Evolutionary conservation across 1,140 invertebrate genomes (phyloP).

Genomic region (Tetramorium parvispinum): DNA sequence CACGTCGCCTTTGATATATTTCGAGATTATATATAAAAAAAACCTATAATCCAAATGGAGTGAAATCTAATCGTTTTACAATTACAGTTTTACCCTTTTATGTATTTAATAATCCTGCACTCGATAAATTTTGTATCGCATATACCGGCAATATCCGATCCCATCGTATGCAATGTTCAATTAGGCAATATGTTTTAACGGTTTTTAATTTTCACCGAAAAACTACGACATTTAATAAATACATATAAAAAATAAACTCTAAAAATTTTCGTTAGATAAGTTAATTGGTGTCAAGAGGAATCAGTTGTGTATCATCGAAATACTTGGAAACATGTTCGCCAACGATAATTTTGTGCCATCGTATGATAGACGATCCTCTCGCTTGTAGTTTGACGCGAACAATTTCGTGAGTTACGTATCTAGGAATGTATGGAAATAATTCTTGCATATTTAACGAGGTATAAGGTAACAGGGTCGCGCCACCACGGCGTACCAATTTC

Average conservation of each 20-base stretch:
- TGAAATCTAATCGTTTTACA: neutral
- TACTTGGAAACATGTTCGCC: neutral
- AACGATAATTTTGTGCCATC: neutral
- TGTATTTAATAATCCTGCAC: neutral
- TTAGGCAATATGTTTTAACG: neutral
- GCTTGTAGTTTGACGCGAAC: constrained; percentile 2
- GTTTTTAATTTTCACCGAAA: neutral
- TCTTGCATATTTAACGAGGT: constrained; percentile 75
- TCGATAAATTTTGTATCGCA: neutral
- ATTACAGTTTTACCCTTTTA: neutral
- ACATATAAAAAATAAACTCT: neutral
- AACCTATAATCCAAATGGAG: neutral
- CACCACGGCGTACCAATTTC: constrained; percentile 63
- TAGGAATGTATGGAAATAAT: constrained; percentile 69
- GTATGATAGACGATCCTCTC: neutral
- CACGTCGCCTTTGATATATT: neutral
- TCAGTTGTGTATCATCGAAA: neutral
- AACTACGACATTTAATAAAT: neutral
- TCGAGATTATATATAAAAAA: too few relatives aligned
- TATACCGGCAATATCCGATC: neutral
- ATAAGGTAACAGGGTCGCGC: constrained; percentile 64
- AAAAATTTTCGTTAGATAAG: neutral
- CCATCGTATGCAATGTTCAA: neutral
- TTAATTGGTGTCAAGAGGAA: neutral
- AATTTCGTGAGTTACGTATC: constrained; percentile 57